Conservation (phyloP, 2,113 vertebrate genomes). For the Brachyhypopomus occidentalis region DNA sequence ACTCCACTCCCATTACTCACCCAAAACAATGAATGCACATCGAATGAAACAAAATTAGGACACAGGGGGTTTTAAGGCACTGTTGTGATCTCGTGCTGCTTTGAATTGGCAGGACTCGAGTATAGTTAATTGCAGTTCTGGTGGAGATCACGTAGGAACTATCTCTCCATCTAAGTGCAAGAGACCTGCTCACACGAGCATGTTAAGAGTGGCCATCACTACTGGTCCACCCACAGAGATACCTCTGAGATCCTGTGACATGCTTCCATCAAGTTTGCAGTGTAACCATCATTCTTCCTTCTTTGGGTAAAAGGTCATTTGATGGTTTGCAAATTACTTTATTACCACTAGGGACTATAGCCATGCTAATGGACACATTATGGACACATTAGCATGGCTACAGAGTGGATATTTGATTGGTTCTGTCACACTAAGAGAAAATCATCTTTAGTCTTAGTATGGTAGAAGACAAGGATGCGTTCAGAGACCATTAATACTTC, state of each 20-base stretch:
- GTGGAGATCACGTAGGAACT: conserved; percentile 37
- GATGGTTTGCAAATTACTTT: neutral
- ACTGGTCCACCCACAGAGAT: neutral
- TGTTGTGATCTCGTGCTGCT: conserved; percentile 33
- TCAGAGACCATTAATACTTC: conserved; percentile 9
- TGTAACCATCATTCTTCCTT: neutral
- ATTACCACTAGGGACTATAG: neutral
- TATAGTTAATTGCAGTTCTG: conserved; percentile 48
- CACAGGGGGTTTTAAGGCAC: conserved; percentile 19
- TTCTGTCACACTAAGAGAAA: neutral
- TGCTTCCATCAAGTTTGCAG: conserved; percentile 6
- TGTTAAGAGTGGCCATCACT: conserved; percentile 16
- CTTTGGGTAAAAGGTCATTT: neutral
- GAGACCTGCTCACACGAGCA: conserved; percentile 38
- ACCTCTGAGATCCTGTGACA: neutral
- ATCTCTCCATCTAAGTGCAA: conserved; percentile 27
- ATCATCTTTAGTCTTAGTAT: neutral
- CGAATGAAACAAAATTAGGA: conserved; percentile 12
- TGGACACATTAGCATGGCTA: too few species aligned
- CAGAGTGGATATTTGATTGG: neutral
- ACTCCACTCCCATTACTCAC: neutral
- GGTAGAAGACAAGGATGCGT: neutral
- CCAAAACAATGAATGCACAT: conserved; percentile 19
- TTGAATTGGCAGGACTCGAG: conserved; percentile 33
- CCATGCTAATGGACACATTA: neutral